A percentile compares a stretch with the other conserved stretches of the same genome.
phyloP scores from a whole-genome alignment of 1,140 invertebrate species.

The Drosophila arawakana region DNA sequence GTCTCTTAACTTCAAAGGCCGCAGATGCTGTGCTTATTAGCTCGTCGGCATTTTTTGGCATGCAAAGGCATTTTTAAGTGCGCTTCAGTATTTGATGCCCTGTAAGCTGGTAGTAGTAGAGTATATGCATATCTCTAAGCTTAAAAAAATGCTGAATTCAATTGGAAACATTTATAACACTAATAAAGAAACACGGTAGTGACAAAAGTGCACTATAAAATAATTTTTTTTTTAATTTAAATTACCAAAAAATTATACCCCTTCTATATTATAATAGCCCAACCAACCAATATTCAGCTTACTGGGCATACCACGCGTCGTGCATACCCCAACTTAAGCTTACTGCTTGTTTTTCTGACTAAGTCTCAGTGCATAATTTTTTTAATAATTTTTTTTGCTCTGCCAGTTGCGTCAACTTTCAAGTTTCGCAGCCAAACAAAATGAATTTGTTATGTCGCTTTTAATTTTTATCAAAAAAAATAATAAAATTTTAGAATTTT shows the following conservation, averaged over 20 bases:
- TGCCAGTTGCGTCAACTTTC: constrained; percentile 19
- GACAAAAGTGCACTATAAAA: too few species aligned
- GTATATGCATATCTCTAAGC: background rate
- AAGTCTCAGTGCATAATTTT: constrained; percentile 20
- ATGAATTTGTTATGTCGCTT: constrained; percentile 12
- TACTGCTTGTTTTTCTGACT: constrained; percentile 1
- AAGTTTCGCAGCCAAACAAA: constrained; percentile 27
- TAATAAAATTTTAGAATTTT: background rate
- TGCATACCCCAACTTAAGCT: background rate
- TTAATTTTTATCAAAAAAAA: background rate
- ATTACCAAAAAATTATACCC: too few species aligned
- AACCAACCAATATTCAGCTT: background rate
- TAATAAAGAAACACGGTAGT: too few species aligned
- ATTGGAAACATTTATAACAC: too few species aligned
- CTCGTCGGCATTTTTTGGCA: constrained; percentile 67
- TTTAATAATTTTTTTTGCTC: constrained; percentile 9
- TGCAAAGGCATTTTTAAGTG: constrained; percentile 73
- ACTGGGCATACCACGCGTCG: constrained; percentile 6
- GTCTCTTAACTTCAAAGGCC: constrained; percentile 64
- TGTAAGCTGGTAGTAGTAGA: background rate
- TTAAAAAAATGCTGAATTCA: too few species aligned
- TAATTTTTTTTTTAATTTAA: too few species aligned
- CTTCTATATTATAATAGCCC: too few species aligned
- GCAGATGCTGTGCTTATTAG: constrained; percentile 68
- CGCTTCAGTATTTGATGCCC: constrained; percentile 52